Evolutionary conservation across 30 jellyfish, hydroid and myxozoan species (phyloP), one percentile per base, ranked within the genome.

Genomic region (Hydractinia echinata): DNA sequence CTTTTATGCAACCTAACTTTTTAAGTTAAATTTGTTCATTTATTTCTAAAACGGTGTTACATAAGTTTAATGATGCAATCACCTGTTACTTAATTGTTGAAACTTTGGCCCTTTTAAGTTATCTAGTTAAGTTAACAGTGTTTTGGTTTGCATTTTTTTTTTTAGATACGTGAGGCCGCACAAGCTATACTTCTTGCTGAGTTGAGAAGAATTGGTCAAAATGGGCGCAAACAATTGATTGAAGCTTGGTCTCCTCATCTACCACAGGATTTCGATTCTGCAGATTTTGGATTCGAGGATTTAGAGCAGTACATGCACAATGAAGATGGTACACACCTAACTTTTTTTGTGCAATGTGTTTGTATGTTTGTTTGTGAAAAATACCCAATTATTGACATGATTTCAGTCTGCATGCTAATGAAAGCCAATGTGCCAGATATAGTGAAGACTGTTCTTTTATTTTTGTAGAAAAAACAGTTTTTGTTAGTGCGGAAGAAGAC

Each of bases 171-270:
- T 10, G 99, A 93, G 71, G 99, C 99, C 5, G 95, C 96, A 4
- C 99, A 88, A 66, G 96, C 99, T 7, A 93, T 93, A 60, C 67
- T 93, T 21, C 77, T 93, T n/a, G 96, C 95, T 10, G 99, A 93
- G 72, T 68, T 93, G 30, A 88, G 95, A 52, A 79, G 99, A 20
- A 85, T 93, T 61, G 99, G 99, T 19, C 56, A 86, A 30, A 84
- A 81, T 39, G 96, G 96, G 13, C 77, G 96, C 58, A 87, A 85
- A 76, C 96, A 93, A 66, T 79, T 93, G 56, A 93, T 93, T 4
- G 96, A 93, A 64, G 99, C 99, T 8, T 93, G 99, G 99, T 84
- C 96, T 44, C 96, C 96, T 5, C 96, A 87, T 52, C 87, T 93
- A 9, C 99, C 99, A 4, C 96, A 86, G 58, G 96, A 92, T 76